phyloP scores from a whole-genome alignment of 2,113 vertebrate genomes.

The Stomatorhinus ivindoensis region DNA sequence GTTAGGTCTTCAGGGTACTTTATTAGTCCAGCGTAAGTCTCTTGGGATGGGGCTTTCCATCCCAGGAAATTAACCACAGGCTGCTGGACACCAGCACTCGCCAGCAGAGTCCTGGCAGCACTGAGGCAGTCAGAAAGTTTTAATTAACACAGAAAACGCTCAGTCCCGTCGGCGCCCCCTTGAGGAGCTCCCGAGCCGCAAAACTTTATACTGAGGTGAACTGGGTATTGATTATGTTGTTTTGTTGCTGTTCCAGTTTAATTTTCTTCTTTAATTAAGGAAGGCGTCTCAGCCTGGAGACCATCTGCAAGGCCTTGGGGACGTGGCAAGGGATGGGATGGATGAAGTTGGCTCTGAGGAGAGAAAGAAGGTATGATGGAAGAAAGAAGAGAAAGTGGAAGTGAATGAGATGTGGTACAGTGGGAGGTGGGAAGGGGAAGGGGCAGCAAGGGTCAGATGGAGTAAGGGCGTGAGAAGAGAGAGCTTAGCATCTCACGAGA shows the following conservation, averaged over 20 bases:
- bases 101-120: background rate
- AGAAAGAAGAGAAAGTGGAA: constrained; percentile 29
- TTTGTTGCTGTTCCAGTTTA: constrained; percentile 17
- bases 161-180: background rate
- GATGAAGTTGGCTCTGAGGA: background rate
- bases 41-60: background rate
- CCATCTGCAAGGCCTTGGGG: background rate
- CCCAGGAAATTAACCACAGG: too few relatives aligned
- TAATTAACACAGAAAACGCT: background rate
- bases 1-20: background rate
- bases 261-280: constrained; percentile 19
- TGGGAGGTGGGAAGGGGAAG: constrained; percentile 20
- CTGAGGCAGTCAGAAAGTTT: background rate
- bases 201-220: constrained; percentile 1
- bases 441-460: background rate
- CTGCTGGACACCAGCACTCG: too few relatives aligned
- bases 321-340: background rate
- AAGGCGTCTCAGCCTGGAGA: background rate
- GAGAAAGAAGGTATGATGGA: background rate
- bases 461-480: background rate
- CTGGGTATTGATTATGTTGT: constrained; percentile 18
- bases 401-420: background rate
- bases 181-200: background rate
- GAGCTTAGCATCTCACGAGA: background rate
- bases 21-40: background rate